Evolutionary conservation across 1,140 invertebrate genomes (phyloP).

Genomic region (Sinella curviseta): DNA sequence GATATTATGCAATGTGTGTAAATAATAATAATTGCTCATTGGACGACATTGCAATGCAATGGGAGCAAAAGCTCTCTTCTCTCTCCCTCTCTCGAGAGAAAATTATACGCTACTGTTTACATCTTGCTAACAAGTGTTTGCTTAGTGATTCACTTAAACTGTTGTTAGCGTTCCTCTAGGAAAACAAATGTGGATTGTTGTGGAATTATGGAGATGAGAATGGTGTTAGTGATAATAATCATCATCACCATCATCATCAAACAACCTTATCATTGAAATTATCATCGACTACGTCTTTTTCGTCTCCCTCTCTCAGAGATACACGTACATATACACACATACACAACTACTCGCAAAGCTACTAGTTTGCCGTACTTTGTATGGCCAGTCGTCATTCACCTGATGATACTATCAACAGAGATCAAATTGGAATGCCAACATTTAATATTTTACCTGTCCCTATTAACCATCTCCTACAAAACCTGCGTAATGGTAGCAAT

Average conservation of each 20-base stretch:
- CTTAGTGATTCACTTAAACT: not conserved
- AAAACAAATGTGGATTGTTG: not conserved
- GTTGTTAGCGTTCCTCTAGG: not conserved
- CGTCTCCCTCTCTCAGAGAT: too few relatives aligned
- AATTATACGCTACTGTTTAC: not conserved
- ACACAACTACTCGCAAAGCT: too few relatives aligned
- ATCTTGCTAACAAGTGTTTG: not conserved
- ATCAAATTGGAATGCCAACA: not conserved
- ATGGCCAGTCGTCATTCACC: not conserved
- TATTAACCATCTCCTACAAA: not conserved
- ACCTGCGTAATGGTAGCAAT: not conserved
- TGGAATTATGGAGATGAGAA: conserved; percentile 7
- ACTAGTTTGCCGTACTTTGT: too few relatives aligned
- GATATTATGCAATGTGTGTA: not conserved
- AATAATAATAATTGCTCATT: not conserved
- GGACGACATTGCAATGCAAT: not conserved
- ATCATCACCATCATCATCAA: conserved; percentile 18
- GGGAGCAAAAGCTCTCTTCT: too few relatives aligned
- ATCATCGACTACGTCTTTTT: not conserved
- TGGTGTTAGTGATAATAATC: conserved; percentile 10
- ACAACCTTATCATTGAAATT: conserved; percentile 17
- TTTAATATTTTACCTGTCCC: not conserved
- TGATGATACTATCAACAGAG: not conserved
- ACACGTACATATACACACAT: too few relatives aligned
- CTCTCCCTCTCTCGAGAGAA: too few relatives aligned